Evolutionary conservation across 2,113 vertebrate genomes (phyloP).

Genomic region (Sus scrofa): DNA sequence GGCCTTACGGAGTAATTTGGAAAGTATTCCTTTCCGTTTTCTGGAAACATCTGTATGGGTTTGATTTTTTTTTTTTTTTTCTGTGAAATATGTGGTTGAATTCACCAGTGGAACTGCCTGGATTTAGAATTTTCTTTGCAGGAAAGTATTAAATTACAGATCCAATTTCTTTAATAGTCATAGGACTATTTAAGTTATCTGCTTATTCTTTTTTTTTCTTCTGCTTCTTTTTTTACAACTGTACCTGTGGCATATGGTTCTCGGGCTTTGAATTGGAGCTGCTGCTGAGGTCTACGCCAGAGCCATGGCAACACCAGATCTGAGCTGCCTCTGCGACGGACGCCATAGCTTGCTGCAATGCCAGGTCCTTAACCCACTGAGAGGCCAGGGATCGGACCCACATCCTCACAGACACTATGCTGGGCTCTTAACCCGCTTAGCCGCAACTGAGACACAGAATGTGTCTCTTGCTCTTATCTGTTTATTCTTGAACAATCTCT

Average conservation of each 20-base stretch:
- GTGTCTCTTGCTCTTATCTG: neutral
- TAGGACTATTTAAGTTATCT: neutral
- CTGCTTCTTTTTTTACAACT: too few relatives aligned
- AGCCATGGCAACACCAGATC: too few relatives aligned
- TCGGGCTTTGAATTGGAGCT: too few relatives aligned
- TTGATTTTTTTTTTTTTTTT: neutral
- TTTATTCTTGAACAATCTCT: neutral
- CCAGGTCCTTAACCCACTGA: too few relatives aligned
- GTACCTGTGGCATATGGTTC: too few relatives aligned
- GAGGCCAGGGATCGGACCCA: too few relatives aligned
- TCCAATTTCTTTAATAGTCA: neutral
- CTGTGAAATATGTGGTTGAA: neutral
- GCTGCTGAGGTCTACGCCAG: too few relatives aligned
- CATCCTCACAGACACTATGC: too few relatives aligned
- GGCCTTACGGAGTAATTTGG: neutral
- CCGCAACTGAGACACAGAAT: too few relatives aligned
- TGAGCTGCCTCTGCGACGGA: too few relatives aligned
- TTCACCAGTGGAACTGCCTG: neutral
- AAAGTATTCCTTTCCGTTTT: neutral
- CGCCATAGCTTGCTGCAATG: too few relatives aligned
- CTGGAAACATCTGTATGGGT: neutral
- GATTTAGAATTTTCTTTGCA: slow-evolving; percentile 39
- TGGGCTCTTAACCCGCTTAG: too few relatives aligned
- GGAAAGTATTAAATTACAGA: neutral
- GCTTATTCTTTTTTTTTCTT: neutral